Evolutionary conservation across 1,140 invertebrate species (phyloP).

Genomic region (Palaemon carinicauda): DNA sequence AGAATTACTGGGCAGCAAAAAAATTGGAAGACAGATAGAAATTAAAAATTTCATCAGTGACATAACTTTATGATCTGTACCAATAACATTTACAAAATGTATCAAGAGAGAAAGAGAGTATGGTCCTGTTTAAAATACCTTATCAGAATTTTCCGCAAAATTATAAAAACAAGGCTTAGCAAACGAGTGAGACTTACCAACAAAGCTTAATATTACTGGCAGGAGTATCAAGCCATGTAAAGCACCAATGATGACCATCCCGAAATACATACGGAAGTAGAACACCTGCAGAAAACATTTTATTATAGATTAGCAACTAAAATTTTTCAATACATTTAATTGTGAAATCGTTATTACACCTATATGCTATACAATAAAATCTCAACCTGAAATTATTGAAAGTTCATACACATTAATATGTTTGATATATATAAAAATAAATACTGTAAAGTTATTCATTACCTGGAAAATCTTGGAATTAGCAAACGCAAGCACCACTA

Average conservation of each 20-base stretch:
- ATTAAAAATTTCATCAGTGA: no score
- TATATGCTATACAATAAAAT: no score
- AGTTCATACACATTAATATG: no score
- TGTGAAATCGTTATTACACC: no score
- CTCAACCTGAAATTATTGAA: no score
- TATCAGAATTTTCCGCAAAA: background rate
- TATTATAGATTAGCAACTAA: background rate
- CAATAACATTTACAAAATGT: no score
- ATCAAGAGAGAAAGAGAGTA: no score
- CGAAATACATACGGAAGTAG: conserved; percentile 94
- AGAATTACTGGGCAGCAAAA: background rate
- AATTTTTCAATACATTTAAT: no score
- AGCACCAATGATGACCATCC: conserved; percentile 89
- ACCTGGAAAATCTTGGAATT: conserved; percentile 91
- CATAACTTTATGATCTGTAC: no score
- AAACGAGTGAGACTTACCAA: conserved; percentile 69
- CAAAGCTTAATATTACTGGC: conserved; percentile 82
- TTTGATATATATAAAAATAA: no score
- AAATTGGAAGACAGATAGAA: no score
- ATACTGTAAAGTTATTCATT: background rate
- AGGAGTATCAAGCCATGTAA: conserved; percentile 89
- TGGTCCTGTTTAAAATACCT: no score
- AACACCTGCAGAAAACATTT: conserved; percentile 72
- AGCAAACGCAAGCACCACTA: conserved; percentile 87
- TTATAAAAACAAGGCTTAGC: background rate